Conservation (phyloP, 2,888 invertebrate genomes). For the Brachyptera putata region DNA sequence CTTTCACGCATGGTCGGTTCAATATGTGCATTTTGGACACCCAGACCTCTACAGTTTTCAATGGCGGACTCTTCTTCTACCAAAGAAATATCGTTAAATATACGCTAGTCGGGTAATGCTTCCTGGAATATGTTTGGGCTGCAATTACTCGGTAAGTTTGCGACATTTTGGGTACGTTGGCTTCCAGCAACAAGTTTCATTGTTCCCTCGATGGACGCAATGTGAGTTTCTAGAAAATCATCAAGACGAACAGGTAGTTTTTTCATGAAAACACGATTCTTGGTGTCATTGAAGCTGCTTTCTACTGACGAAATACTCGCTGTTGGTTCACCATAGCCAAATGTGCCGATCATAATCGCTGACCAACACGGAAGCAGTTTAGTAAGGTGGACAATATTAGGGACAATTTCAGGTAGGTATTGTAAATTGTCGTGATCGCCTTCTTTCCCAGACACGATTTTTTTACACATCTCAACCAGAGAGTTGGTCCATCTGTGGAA, state of each 20-base stretch:
- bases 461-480: too few relatives aligned
- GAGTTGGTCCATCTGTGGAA: too few relatives aligned
- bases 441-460: constrained; percentile 21
- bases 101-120: too few relatives aligned
- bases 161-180: not conserved
- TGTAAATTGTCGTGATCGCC: too few relatives aligned
- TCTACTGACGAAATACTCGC: constrained; percentile 30
- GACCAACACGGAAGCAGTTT: constrained; percentile 30
- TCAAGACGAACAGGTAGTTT: constrained; percentile 29
- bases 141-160: too few relatives aligned
- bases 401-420: constrained; percentile 28
- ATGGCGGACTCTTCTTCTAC: too few relatives aligned
- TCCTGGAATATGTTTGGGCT: too few relatives aligned
- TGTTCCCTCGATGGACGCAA: constrained; percentile 28
- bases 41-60: too few relatives aligned
- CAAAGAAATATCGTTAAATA: too few relatives aligned
- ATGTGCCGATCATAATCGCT: constrained; percentile 25
- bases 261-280: constrained; percentile 28
- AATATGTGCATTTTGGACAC: too few relatives aligned
- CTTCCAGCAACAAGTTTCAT: constrained; percentile 27
- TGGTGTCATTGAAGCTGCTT: constrained; percentile 31
- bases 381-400: constrained; percentile 25
- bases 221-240: constrained; percentile 28
- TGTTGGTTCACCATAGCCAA: constrained; percentile 17
- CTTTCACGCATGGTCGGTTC: too few relatives aligned